These are phyloP conservation scores for Malurus leucopterus DNA, from an alignment of 2,797 vertebrate species.

Conservation along the genomic window DNA sequence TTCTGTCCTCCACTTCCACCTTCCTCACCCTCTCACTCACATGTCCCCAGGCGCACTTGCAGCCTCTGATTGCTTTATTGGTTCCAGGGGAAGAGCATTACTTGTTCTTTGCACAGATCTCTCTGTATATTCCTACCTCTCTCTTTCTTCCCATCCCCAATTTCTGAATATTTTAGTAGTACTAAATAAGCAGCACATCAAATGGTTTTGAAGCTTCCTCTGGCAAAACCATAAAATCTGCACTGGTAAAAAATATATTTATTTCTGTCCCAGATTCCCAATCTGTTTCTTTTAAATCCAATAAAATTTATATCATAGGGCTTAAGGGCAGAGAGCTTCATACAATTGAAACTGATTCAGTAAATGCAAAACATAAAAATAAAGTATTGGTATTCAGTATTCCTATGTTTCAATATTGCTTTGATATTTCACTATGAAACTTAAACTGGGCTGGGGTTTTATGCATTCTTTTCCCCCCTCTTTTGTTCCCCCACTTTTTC, in stretches of 20 bases:
- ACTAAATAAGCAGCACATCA: constrained; percentile 45
- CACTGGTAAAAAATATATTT: constrained; percentile 17
- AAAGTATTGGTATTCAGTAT: constrained; percentile 72
- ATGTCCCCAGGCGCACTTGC: background rate
- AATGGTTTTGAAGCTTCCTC: constrained; percentile 32
- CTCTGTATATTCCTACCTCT: background rate
- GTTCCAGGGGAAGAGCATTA: background rate
- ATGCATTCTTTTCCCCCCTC: constrained; percentile 65
- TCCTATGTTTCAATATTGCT: constrained; percentile 76
- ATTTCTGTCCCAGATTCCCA: constrained; percentile 61
- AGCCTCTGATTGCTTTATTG: background rate
- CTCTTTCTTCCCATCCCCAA: background rate
- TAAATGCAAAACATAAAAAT: constrained; percentile 73
- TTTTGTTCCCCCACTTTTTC: constrained; percentile 61
- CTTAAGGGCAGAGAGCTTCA: constrained; percentile 58
- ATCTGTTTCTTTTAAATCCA: constrained; percentile 74
- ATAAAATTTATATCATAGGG: constrained; percentile 54
- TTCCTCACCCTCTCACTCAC: background rate
- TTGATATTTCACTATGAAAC: constrained; percentile 77
- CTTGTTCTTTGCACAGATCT: background rate
- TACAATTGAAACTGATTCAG: constrained; percentile 63
- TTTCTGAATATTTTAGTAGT: background rate
- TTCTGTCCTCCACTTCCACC: background rate
- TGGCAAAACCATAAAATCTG: constrained; percentile 41
- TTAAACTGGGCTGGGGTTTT: constrained; percentile 72